Conservation (phyloP, 2,113 vertebrate genomes). For the Nymphicus hollandicus region DNA sequence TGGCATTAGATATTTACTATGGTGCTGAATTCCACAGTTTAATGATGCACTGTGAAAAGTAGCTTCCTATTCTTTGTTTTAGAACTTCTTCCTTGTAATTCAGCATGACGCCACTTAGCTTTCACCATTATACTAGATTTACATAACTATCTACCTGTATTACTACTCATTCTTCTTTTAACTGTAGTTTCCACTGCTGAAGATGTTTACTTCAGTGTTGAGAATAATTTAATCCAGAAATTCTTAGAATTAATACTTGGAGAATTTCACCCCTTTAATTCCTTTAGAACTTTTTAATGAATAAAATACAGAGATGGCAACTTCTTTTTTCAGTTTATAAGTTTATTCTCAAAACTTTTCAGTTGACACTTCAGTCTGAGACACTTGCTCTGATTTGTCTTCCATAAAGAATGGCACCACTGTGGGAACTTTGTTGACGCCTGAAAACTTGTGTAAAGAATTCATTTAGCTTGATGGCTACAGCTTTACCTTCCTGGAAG, state of each 20-base stretch:
- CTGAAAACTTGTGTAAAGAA: neutral
- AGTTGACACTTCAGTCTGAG: neutral
- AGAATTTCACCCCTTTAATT: neutral
- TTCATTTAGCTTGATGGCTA: neutral
- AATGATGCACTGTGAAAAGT: neutral
- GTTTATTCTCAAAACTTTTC: neutral
- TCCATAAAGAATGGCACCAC: neutral
- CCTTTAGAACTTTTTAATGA: neutral
- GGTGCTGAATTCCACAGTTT: neutral
- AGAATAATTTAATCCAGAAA: neutral
- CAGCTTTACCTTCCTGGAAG: neutral
- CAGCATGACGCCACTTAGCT: neutral
- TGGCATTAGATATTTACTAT: neutral
- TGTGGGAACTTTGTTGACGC: neutral
- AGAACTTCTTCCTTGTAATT: neutral
- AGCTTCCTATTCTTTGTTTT: neutral
- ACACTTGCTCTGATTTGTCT: neutral
- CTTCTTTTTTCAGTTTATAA: neutral
- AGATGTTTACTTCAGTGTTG: neutral
- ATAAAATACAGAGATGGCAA: neutral
- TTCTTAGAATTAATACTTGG: neutral
- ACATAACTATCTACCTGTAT: neutral
- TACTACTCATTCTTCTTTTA: neutral
- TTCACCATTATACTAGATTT: neutral
- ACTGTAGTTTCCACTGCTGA: neutral